Percentiles rank a stretch among this genome's conserved stretches.
These are phyloP conservation scores for Helleia helle DNA, from an alignment of 2,888 invertebrate species.

Conservation along the genomic window DNA sequence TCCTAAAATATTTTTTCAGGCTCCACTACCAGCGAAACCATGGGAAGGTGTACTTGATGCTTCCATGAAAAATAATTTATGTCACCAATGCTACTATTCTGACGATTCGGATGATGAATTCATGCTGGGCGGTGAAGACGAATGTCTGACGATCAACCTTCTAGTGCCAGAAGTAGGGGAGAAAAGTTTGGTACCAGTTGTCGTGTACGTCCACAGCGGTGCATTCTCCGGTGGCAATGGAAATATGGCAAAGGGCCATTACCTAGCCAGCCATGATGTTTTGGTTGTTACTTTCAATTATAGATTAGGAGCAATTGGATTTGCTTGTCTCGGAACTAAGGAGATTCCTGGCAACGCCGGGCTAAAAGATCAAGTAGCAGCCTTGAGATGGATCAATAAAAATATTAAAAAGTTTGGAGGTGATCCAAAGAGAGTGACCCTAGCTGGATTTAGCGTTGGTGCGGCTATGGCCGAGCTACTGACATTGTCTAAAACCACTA, in stretches of 20 bases:
- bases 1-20: too few relatives aligned
- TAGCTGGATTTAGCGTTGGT: conserved; percentile 88
- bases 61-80: conserved; percentile 29
- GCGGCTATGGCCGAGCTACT: conserved; percentile 70
- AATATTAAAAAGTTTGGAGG: conserved; percentile 87
- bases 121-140: conserved; percentile 42
- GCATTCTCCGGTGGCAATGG: conserved; percentile 52
- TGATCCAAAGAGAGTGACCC: conserved; percentile 82
- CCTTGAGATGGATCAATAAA: conserved; percentile 82
- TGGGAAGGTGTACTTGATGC: conserved; percentile 41
- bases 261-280: conserved; percentile 78
- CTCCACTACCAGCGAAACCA: conserved; percentile 44
- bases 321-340: conserved; percentile 75
- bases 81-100: conserved; percentile 46
- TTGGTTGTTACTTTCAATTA: conserved; percentile 80
- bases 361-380: conserved; percentile 87
- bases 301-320: conserved; percentile 81
- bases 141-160: conserved; percentile 47
- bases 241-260: conserved; percentile 64
- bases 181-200: conserved; percentile 45
- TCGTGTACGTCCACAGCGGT: conserved; percentile 59
- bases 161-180: conserved; percentile 43
- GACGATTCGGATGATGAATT: conserved; percentile 34
- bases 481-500: conserved; percentile 40
- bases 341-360: conserved; percentile 88